These are phyloP conservation scores for Sitophilus oryzae DNA, from an alignment of 1,140 invertebrate genomes.

Conservation along the genomic window DNA sequence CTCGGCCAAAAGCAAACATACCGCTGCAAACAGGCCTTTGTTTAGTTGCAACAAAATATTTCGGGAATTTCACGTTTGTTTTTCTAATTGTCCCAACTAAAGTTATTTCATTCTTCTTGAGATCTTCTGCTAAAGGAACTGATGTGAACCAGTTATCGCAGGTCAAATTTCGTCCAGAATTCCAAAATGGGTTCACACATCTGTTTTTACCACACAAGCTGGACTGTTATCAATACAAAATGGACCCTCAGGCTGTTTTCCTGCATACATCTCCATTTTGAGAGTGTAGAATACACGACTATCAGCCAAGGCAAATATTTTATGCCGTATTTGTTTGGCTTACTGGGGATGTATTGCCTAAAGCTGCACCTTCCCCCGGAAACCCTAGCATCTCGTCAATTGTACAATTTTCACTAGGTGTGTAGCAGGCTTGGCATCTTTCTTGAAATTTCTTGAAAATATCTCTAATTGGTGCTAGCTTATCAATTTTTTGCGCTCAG, in stretches of 20 bases:
- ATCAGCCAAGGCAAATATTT: slow-evolving; percentile 7
- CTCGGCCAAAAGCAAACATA: slow-evolving; percentile 21
- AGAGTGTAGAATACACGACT: not conserved
- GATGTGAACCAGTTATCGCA: slow-evolving; percentile 39
- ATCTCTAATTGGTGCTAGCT: slow-evolving; percentile 29
- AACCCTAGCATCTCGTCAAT: too few species aligned
- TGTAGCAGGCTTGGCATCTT: slow-evolving; percentile 18
- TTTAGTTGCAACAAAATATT: slow-evolving; percentile 11
- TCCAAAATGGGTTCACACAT: slow-evolving; percentile 29
- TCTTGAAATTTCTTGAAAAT: slow-evolving; percentile 27
- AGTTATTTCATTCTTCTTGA: slow-evolving; percentile 30
- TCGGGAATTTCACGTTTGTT: slow-evolving; percentile 28
- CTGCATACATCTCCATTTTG: slow-evolving; percentile 32
- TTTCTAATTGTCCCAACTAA: slow-evolving; percentile 33
- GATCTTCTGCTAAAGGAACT: slow-evolving; percentile 26
- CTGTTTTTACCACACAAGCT: slow-evolving; percentile 30
- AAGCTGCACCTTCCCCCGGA: too few species aligned
- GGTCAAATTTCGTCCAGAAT: slow-evolving; percentile 36
- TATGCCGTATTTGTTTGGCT: slow-evolving; percentile 9
- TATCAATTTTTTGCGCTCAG: slow-evolving; percentile 28
- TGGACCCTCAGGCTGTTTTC: slow-evolving; percentile 7
- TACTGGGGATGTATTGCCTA: too few species aligned
- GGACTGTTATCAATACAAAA: slow-evolving; percentile 11
- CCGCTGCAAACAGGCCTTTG: slow-evolving; percentile 7
- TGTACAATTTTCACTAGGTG: not conserved